Percentiles rank a stretch among this genome's conserved stretches.
phyloP scores from a whole-genome alignment of 2,113 vertebrate genomes.

The Calyptommatus sinebrachiatus region DNA sequence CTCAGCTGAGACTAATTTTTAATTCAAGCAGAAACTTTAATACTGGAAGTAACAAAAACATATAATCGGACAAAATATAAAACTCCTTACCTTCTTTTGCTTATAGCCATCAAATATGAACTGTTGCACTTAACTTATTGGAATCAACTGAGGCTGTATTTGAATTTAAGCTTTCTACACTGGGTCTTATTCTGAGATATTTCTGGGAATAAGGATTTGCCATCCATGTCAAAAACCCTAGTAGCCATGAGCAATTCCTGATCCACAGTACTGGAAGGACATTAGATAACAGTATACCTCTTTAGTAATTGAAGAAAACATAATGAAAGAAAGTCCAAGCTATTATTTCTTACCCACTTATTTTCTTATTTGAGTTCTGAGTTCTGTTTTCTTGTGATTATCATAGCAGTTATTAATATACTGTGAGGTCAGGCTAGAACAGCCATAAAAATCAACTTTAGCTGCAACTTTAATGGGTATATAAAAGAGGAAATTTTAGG shows the following conservation, averaged over 20 bases:
- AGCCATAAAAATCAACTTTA: too few relatives aligned
- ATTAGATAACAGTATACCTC: not conserved
- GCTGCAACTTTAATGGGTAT: too few relatives aligned
- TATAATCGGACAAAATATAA: slow-evolving; percentile 7
- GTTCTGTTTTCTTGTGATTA: too few relatives aligned
- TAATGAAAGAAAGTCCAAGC: not conserved
- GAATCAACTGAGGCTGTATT: not conserved
- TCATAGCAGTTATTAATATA: too few relatives aligned
- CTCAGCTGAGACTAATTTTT: slow-evolving; percentile 3
- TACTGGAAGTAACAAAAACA: slow-evolving; percentile 12
- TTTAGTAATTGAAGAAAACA: not conserved
- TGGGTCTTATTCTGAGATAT: too few relatives aligned
- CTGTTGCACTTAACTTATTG: slow-evolving; percentile 4
- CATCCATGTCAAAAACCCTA: too few relatives aligned
- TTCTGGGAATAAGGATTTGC: too few relatives aligned
- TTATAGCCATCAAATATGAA: slow-evolving; percentile 16
- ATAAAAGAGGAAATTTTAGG: too few relatives aligned
- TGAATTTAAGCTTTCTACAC: not conserved
- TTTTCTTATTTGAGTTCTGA: not conserved
- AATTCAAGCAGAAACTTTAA: slow-evolving; percentile 21
- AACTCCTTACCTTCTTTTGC: not conserved
- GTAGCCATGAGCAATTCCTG: too few relatives aligned
- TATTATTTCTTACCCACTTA: not conserved
- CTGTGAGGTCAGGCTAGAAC: too few relatives aligned
- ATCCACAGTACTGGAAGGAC: too few relatives aligned